Evolutionary conservation across 2,888 invertebrate species (phyloP).

Genomic region (Heliconius sara): DNA sequence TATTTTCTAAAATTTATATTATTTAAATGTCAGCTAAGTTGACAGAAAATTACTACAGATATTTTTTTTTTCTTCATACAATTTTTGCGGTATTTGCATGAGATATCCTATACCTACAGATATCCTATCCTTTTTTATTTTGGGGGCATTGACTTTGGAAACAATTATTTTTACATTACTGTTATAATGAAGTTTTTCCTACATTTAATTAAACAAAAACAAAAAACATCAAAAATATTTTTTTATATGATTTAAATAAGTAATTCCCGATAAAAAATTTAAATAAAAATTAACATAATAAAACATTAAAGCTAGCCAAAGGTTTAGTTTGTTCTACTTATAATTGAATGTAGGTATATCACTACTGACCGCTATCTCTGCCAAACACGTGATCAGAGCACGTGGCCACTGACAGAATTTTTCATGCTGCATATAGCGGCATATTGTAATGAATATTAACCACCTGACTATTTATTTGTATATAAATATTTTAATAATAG

Average conservation of each 20-base stretch:
- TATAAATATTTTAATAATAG: neutral
- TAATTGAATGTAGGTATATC: neutral
- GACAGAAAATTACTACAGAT: too few relatives aligned
- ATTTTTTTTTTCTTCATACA: too few relatives aligned
- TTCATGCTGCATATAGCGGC: neutral
- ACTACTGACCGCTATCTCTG: conserved; percentile 30
- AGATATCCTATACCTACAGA: too few relatives aligned
- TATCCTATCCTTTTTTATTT: too few relatives aligned
- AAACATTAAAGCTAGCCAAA: neutral
- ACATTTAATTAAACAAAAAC: neutral
- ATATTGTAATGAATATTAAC: neutral
- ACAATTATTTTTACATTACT: too few relatives aligned
- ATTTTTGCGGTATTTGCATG: too few relatives aligned
- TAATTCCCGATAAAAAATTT: neutral
- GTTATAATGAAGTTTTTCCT: too few relatives aligned
- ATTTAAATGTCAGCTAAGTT: too few relatives aligned
- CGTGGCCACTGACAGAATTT: conserved; percentile 16
- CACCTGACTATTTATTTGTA: neutral
- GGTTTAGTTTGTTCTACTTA: neutral
- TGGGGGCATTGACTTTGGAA: too few relatives aligned
- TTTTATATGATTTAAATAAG: neutral
- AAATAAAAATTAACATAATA: neutral
- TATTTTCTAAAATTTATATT: too few relatives aligned
- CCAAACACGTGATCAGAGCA: conserved; percentile 36
- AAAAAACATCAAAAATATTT: neutral